Percentiles rank a stretch among this genome's conserved stretches.
phyloP scores from a whole-genome alignment of 2,113 vertebrate species.

The Sminthopsis crassicaudata region DNA sequence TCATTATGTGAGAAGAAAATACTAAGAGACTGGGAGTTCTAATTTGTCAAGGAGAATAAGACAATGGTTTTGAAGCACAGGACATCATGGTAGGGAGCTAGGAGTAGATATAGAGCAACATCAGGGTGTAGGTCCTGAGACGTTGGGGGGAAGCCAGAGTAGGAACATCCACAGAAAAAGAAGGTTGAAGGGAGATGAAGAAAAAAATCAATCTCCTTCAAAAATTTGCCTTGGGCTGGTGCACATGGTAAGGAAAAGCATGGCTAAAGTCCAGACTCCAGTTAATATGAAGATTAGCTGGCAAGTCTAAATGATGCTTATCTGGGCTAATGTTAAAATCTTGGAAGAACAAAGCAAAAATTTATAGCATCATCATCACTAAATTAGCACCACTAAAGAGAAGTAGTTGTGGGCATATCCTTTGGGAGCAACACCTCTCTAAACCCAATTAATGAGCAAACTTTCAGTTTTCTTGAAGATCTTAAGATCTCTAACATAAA shows the following conservation, averaged over 20 bases:
- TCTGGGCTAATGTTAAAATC: not conserved
- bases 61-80: not conserved
- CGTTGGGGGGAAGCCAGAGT: not conserved
- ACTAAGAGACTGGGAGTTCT: not conserved
- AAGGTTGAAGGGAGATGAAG: not conserved
- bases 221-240: not conserved
- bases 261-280: not conserved
- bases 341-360: conserved; percentile 3
- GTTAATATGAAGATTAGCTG: not conserved
- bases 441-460: not conserved
- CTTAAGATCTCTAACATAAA: not conserved
- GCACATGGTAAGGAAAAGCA: not conserved
- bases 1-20: not conserved
- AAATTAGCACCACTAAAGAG: not conserved
- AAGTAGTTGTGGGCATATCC: not conserved
- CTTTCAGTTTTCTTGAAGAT: not conserved
- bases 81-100: not conserved
- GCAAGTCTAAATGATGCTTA: not conserved
- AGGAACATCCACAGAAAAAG: not conserved
- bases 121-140: not conserved
- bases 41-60: not conserved
- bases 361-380: not conserved
- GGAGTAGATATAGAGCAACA: not conserved
- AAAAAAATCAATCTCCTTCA: not conserved
- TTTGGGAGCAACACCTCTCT: not conserved